Percentiles rank a stretch among this genome's conserved stretches.
These are phyloP conservation scores for Copidosoma floridanum DNA, from an alignment of 1,140 invertebrate species.

Conservation along the genomic window DNA sequence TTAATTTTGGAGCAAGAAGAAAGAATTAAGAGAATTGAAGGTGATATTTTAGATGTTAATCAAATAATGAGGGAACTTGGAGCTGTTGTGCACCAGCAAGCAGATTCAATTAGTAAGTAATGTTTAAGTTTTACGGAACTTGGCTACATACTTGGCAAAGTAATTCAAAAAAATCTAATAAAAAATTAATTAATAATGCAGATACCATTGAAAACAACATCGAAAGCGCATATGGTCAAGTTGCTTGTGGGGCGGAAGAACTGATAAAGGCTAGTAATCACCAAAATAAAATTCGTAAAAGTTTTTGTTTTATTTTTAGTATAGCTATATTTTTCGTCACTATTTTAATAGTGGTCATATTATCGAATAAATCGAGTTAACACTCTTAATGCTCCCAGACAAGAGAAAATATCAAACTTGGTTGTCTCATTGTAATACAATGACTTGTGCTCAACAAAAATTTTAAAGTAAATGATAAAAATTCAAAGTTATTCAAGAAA, in stretches of 20 bases:
- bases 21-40: constrained; percentile 74
- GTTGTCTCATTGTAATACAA: constrained; percentile 51
- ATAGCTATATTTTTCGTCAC: constrained; percentile 66
- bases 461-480: too few species aligned
- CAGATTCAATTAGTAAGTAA: constrained; percentile 75
- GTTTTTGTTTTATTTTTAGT: constrained; percentile 66
- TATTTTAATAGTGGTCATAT: constrained; percentile 57
- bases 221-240: constrained; percentile 72
- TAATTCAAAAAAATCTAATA: not conserved
- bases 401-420: constrained; percentile 33
- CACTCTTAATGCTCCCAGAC: constrained; percentile 36
- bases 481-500: too few species aligned
- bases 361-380: constrained; percentile 54
- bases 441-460: too few species aligned
- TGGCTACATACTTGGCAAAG: not conserved
- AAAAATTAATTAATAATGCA: constrained; percentile 49
- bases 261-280: constrained; percentile 76
- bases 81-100: constrained; percentile 78
- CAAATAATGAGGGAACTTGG: constrained; percentile 89
- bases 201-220: constrained; percentile 88
- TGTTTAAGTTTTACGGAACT: not conserved
- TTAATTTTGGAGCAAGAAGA: constrained; percentile 73
- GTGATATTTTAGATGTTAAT: constrained; percentile 86
- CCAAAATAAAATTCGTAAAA: constrained; percentile 70
- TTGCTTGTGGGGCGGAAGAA: constrained; percentile 75